phyloP scores from a whole-genome alignment of 2,888 invertebrate species.

The Pristionchus arcanus region DNA sequence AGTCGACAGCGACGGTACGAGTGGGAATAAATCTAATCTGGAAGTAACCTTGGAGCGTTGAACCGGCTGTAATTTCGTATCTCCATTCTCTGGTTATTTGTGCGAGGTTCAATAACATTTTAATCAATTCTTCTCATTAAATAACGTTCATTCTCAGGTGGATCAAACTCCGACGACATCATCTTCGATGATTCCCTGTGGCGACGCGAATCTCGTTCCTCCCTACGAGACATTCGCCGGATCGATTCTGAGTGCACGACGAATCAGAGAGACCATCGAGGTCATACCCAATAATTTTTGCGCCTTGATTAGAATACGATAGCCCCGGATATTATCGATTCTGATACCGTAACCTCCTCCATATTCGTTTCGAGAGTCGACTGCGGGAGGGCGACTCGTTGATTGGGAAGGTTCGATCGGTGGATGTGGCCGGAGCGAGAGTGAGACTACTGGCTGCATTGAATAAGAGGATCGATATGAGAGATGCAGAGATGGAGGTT shows the following conservation, averaged over 20 bases:
- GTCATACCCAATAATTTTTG: conserved; percentile 16
- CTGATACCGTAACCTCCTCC: conserved; percentile 29
- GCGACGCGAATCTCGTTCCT: conserved; percentile 49
- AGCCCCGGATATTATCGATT: neutral
- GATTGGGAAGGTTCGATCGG: conserved; percentile 34
- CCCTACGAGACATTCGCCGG: conserved; percentile 51
- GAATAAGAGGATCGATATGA: conserved; percentile 39
- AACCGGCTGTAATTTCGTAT: neutral
- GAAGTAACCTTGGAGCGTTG: neutral
- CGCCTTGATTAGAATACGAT: neutral
- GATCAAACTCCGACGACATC: conserved; percentile 15
- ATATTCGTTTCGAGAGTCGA: conserved; percentile 39
- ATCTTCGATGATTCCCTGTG: conserved; percentile 13
- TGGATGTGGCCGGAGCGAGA: conserved; percentile 52
- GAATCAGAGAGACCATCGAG: conserved; percentile 44
- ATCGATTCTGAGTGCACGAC: conserved; percentile 14
- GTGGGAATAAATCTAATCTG: too few species aligned
- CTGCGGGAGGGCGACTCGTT: conserved; percentile 49
- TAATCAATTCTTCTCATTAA: too few species aligned
- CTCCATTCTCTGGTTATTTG: neutral
- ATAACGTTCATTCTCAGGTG: neutral
- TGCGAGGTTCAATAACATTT: neutral
- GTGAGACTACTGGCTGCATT: conserved; percentile 32
- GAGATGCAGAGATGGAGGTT: conserved; percentile 51
- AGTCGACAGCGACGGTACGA: neutral